Percentiles rank a stretch among this genome's conserved stretches.
Conservation (phyloP, 2,888 invertebrate genomes). For the Drosophila bunnanda region DNA sequence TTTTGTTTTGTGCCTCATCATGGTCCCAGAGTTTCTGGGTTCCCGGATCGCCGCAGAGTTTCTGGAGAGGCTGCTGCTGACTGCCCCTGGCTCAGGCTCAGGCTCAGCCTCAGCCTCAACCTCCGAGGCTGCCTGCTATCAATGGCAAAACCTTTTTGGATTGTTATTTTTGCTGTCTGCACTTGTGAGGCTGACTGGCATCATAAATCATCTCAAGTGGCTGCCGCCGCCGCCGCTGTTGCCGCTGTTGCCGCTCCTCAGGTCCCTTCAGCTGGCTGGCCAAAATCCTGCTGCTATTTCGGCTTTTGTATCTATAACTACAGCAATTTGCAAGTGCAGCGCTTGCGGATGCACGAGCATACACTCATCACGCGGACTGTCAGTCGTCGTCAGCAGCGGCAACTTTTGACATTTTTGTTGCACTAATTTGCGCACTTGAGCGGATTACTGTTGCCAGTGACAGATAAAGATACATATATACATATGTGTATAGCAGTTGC, state of each 20-base stretch:
- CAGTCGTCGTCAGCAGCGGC: constrained; percentile 26
- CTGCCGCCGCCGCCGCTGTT: constrained; percentile 20
- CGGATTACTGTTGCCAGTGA: constrained; percentile 33
- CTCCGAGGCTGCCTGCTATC: constrained; percentile 54
- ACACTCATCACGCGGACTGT: constrained; percentile 33
- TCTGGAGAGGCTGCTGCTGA: constrained; percentile 19
- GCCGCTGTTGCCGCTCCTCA: constrained; percentile 13
- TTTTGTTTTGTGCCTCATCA: constrained; percentile 45
- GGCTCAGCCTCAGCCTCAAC: background rate
- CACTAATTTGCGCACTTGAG: constrained; percentile 63
- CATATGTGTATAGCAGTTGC: no score
- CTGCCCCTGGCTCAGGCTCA: background rate
- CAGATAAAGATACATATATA: constrained; percentile 17
- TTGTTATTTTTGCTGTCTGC: constrained; percentile 53
- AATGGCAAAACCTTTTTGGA: constrained; percentile 60
- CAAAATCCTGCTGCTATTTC: constrained; percentile 59
- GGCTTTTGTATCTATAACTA: constrained; percentile 63
- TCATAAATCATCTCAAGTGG: constrained; percentile 83
- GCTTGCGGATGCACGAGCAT: constrained; percentile 47
- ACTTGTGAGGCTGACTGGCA: constrained; percentile 58
- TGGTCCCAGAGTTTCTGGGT: constrained; percentile 15
- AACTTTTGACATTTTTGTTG: constrained; percentile 57
- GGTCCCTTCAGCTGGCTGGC: constrained; percentile 1
- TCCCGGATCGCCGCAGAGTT: constrained; percentile 2
- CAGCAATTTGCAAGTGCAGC: constrained; percentile 74